Conservation (phyloP, 2,113 vertebrate species). For the Pseudolaguvia tuberculata region DNA sequence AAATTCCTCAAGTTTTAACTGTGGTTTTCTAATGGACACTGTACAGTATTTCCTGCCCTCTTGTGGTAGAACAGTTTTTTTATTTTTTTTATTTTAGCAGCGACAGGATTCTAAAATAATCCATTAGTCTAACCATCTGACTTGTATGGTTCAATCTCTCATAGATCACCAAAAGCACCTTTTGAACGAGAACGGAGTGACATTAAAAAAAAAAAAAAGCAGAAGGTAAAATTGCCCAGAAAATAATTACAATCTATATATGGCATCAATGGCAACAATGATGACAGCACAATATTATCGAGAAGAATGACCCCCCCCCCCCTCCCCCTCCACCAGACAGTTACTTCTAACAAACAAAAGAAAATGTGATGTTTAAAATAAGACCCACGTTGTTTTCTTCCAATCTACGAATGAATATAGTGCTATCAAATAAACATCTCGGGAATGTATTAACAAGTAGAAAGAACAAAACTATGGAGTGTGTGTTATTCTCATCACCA, state of each 20-base stretch:
- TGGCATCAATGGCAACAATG: conserved; percentile 37
- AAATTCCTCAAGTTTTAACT: not conserved
- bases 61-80: conserved; percentile 12
- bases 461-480: conserved; percentile 46
- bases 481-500: conserved; percentile 36
- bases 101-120: not conserved
- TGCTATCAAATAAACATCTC: conserved; percentile 46
- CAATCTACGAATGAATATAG: conserved; percentile 16
- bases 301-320: conserved; percentile 25
- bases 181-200: conserved; percentile 30
- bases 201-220: conserved; percentile 16
- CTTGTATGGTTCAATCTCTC: not conserved
- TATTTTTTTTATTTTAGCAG: too few relatives aligned
- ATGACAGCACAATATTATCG: conserved; percentile 22
- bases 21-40: not conserved
- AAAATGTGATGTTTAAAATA: conserved; percentile 11
- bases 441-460: conserved; percentile 68
- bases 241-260: conserved; percentile 55
- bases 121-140: not conserved
- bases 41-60: conserved; percentile 22
- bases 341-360: not conserved
- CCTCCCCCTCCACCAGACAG: not conserved
- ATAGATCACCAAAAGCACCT: conserved; percentile 37
- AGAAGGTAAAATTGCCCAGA: conserved; percentile 39
- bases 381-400: conserved; percentile 13